phyloP scores from a whole-genome alignment of 1,140 invertebrate genomes.

The Ceratosolen fusciceps region DNA sequence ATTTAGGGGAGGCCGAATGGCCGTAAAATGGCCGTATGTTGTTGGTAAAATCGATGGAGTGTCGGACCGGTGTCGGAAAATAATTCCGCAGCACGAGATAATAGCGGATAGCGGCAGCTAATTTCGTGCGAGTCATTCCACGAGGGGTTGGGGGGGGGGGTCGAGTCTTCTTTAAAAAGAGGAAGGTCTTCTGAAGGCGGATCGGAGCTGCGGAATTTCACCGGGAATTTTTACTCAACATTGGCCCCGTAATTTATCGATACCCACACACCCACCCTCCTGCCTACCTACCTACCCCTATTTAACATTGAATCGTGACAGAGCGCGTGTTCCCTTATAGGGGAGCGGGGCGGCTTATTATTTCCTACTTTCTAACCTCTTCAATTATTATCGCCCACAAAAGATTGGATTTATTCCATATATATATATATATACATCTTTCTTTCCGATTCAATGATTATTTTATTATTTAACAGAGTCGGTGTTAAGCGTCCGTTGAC shows the following conservation, averaged over 20 bases:
- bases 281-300: too few species aligned
- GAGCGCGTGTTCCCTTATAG: too few species aligned
- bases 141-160: not conserved
- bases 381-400: too few species aligned
- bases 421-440: too few species aligned
- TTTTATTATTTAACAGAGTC: too few species aligned
- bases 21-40: not conserved
- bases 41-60: not conserved
- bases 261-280: not conserved
- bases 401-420: too few species aligned
- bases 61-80: not conserved
- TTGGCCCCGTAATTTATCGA: not conserved
- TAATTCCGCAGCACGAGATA: too few species aligned
- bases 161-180: constrained; percentile 28
- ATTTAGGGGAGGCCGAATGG: too few species aligned
- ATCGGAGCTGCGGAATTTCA: not conserved
- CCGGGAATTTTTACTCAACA: constrained; percentile 14
- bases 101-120: not conserved
- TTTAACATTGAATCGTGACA: too few species aligned
- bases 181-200: not conserved
- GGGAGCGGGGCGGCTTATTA: too few species aligned
- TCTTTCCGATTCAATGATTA: too few species aligned
- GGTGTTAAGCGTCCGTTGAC: not conserved
- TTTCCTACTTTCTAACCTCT: too few species aligned
- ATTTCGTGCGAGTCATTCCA: constrained; percentile 1